Base-by-base conservation (phyloP, 2,888 invertebrate species). In the Ochropleura plecta region DNA sequence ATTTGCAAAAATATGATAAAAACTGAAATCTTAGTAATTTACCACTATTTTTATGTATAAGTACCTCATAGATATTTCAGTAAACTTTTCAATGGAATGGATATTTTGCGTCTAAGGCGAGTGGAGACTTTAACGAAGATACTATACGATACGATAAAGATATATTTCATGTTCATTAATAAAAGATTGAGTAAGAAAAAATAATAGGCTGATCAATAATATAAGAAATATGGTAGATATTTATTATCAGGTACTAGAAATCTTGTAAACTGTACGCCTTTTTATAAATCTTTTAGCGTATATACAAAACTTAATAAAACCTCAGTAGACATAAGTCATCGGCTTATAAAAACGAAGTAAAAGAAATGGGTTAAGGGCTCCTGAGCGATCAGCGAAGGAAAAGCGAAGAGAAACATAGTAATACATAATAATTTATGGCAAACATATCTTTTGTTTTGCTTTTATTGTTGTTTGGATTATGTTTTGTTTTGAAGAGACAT, bases 281-380 rank as follows among this genome's bases (percentile, higher is more conserved):
- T 75, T 4, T 1, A 59, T 10, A 18, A n/a, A 16, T 14, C 30
- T 68, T 68, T 42, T 20, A 8, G 51, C 12, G 0, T 40, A 7
- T 16, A 14, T 12, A 9, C 14, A 44, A 44, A 20, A 0, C 18
- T 9, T 44, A n/a, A 12, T n/a, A 53, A 66, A 46, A 3, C 8
- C 16, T 10, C 10, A n/a, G 3, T 42, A 63, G 0, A 14, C 46
- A 57, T 18, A 30, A 30, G 20, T 71, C 60, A 74, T 62, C 30
- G 66, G 20, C 69, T 81, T 76, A 59, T 62, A 64, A 77, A 77
- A 60, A 42, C 20, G 53, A 78, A 74, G 69, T 57, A 57, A 12
- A 73, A 57, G n/a, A 84, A 73, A 79, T 78, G 16, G 82, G 72
- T 79, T 76, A 74, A 76, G 78, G 51, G 63, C 40, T 66, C 55